A percentile compares a stretch with the other conserved stretches of the same genome.
Evolutionary conservation across 2,797 vertebrate genomes (phyloP).

Genomic region (Falco peregrinus): DNA sequence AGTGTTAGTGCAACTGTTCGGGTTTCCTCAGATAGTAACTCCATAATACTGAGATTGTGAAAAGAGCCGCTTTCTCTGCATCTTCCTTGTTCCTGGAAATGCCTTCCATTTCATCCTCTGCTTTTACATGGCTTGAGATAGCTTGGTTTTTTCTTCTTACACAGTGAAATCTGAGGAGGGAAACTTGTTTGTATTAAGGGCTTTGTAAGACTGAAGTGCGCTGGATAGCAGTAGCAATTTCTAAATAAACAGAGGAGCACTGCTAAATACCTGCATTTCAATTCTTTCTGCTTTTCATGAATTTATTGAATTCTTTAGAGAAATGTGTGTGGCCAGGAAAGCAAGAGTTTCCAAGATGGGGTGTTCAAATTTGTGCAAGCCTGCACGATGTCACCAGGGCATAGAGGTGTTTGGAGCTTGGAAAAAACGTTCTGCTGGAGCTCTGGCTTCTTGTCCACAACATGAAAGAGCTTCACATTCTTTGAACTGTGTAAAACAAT

Average conservation of each 20-base stretch:
- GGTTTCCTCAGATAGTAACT: neutral
- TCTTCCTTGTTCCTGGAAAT: conserved; percentile 2
- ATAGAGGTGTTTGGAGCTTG: conserved; percentile 9
- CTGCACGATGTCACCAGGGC: neutral
- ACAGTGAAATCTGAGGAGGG: neutral
- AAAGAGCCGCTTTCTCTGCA: neutral
- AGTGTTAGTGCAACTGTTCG: neutral
- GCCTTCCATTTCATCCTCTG: neutral
- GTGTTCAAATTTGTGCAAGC: neutral
- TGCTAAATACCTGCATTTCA: neutral
- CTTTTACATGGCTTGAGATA: neutral
- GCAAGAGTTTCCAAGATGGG: neutral
- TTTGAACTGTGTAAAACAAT: neutral
- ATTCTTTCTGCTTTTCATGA: neutral
- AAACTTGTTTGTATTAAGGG: neutral
- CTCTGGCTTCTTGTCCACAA: neutral
- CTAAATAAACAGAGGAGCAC: neutral
- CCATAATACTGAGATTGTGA: neutral
- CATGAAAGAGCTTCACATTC: neutral
- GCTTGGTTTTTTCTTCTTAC: neutral
- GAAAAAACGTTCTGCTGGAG: neutral
- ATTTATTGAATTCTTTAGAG: neutral
- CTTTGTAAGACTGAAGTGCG: neutral
- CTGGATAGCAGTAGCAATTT: neutral
- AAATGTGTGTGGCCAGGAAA: neutral